Conservation (phyloP, 2,113 vertebrate species). For the Podarcis cretensis region DNA sequence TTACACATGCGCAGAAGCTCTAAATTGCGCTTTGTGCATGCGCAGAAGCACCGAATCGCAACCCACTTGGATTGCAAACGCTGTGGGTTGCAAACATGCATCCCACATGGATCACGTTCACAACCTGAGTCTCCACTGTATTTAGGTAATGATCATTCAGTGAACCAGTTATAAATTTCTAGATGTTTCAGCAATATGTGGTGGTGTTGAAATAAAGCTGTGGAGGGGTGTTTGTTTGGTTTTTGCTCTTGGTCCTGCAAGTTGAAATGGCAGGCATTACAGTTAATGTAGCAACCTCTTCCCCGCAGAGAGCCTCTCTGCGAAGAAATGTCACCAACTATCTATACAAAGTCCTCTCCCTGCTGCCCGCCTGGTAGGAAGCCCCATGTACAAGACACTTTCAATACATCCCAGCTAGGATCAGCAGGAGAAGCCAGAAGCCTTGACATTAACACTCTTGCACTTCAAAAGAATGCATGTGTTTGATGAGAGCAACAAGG, state of each 20-base stretch:
- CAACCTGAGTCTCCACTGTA: not conserved
- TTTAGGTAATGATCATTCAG: not conserved
- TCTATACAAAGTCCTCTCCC: slow-evolving; percentile 26
- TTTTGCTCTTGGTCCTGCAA: slow-evolving; percentile 4
- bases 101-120: too few species aligned
- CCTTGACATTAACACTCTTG: slow-evolving; percentile 55
- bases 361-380: slow-evolving; percentile 51
- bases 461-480: slow-evolving; percentile 51
- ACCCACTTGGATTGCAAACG: too few species aligned
- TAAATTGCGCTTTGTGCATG: too few species aligned
- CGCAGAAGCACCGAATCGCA: too few species aligned
- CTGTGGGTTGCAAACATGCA: too few species aligned
- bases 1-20: too few species aligned
- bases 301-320: not conserved
- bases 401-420: slow-evolving; percentile 51
- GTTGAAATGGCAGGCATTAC: slow-evolving; percentile 4
- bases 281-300: slow-evolving; percentile 13
- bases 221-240: not conserved
- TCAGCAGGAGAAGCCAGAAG: slow-evolving; percentile 63
- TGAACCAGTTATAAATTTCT: not conserved
- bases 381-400: slow-evolving; percentile 37
- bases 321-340: not conserved
- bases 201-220: fast-evolving
- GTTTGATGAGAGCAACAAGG: slow-evolving; percentile 58
- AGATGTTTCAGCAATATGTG: not conserved